Evolutionary conservation across 2,888 invertebrate species (phyloP).

Genomic region (Ophion ellenae): DNA sequence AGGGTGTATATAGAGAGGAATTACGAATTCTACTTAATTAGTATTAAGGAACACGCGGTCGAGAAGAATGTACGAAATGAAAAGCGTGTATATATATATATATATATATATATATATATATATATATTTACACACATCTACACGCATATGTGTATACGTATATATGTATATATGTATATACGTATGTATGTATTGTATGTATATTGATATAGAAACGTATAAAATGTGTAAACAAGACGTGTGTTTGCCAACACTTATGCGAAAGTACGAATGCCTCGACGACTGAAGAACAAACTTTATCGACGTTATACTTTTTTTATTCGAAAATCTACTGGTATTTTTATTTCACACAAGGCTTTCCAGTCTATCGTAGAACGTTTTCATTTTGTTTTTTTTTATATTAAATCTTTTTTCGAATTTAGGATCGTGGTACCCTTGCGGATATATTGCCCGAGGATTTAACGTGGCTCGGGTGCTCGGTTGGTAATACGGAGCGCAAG

Average conservation of each 20-base stretch:
- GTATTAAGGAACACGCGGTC: slow-evolving; percentile 72
- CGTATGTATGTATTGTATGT: slow-evolving; percentile 41
- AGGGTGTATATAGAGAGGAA: slow-evolving; percentile 83
- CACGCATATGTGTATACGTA: slow-evolving; percentile 58
- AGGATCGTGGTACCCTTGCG: not conserved
- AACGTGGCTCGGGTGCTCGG: slow-evolving; percentile 13
- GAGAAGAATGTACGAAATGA: slow-evolving; percentile 65
- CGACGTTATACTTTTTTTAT: slow-evolving; percentile 63
- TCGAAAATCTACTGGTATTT: slow-evolving; percentile 70
- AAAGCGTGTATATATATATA: slow-evolving; percentile 64
- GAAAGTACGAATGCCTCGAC: slow-evolving; percentile 49
- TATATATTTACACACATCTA: slow-evolving; percentile 46
- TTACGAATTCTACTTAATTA: slow-evolving; percentile 83
- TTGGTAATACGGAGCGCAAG: slow-evolving; percentile 19
- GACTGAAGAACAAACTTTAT: slow-evolving; percentile 47
- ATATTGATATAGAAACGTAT: not conserved
- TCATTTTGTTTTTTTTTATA: slow-evolving; percentile 3
- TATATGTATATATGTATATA: slow-evolving; percentile 59
- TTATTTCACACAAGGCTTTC: slow-evolving; percentile 30
- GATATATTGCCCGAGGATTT: not conserved
- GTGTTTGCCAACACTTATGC: slow-evolving; percentile 31
- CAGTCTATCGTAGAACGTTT: slow-evolving; percentile 11
- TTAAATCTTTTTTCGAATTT: slow-evolving; percentile 4
- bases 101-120: slow-evolving; percentile 58
- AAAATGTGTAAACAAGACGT: slow-evolving; percentile 26